Conservation (phyloP, 2,113 vertebrate genomes). For the Cyprinodon variegatus region DNA sequence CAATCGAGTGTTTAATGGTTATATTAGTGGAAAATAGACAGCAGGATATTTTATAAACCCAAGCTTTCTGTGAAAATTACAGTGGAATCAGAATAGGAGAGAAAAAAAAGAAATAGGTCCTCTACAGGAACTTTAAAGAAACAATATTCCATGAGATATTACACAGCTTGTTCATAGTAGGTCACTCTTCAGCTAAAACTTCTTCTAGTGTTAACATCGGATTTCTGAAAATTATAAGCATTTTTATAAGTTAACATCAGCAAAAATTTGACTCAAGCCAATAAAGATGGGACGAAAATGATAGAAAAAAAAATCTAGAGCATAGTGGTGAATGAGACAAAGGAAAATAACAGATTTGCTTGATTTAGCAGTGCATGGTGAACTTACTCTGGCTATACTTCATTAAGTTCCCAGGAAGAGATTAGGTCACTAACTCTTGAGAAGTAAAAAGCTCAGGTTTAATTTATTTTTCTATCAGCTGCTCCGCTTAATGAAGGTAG, state of each 20-base stretch:
- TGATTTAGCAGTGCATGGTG: not conserved
- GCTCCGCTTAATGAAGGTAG: constrained; percentile 29
- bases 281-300: not conserved
- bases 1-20: not conserved
- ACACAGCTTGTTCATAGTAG: not conserved
- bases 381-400: constrained; percentile 50
- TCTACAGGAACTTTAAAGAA: not conserved
- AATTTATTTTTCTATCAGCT: constrained; percentile 25
- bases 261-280: not conserved
- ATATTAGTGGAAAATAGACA: not conserved
- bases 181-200: not conserved
- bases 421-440: constrained; percentile 36
- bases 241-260: not conserved
- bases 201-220: not conserved
- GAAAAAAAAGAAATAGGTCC: not conserved
- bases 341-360: not conserved
- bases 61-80: no score
- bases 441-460: constrained; percentile 28
- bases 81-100: not conserved
- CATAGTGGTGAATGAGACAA: not conserved
- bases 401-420: constrained; percentile 54
- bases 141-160: not conserved
- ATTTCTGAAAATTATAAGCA: not conserved
- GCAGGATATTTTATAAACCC: no score
- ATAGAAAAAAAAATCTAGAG: not conserved